Evolutionary conservation across 2,888 invertebrate genomes (phyloP).

Genomic region (Diplolepis rosae): DNA sequence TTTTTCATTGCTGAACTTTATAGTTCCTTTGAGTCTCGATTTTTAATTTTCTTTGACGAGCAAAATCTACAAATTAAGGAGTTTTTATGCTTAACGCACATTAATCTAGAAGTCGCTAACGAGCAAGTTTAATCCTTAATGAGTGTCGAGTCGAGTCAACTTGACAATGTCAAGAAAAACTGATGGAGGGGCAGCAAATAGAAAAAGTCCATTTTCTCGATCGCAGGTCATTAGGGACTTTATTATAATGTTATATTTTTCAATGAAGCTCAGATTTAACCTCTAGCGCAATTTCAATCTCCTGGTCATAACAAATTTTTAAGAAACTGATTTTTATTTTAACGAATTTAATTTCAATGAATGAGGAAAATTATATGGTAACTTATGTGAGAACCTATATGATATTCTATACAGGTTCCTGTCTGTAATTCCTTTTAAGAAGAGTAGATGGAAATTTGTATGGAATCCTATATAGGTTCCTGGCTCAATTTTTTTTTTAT

Average conservation of each 20-base stretch:
- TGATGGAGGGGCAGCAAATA: not conserved
- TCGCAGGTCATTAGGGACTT: not conserved
- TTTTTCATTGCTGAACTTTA: not conserved
- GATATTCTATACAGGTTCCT: too few species aligned
- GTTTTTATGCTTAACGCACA: not conserved
- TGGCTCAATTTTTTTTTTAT: not conserved
- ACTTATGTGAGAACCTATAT: too few species aligned
- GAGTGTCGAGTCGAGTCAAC: conserved; percentile 21
- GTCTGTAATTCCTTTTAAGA: not conserved
- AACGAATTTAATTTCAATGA: too few species aligned
- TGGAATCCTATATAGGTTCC: too few species aligned
- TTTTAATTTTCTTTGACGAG: conserved; percentile 6
- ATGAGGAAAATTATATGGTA: too few species aligned
- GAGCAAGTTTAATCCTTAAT: conserved; percentile 50
- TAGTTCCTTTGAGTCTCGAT: not conserved
- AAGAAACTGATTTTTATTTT: too few species aligned
- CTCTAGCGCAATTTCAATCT: too few species aligned
- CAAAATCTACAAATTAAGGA: conserved; percentile 2
- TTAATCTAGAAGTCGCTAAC: conserved; percentile 43
- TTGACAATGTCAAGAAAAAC: not conserved
- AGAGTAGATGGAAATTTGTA: not conserved
- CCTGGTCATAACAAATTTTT: too few species aligned
- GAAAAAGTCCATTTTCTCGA: conserved; percentile 1
- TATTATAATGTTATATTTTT: not conserved
- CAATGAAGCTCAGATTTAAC: too few species aligned